Evolutionary conservation across 2,113 vertebrate species (phyloP).

Genomic region (Oreochromis tanganicae): DNA sequence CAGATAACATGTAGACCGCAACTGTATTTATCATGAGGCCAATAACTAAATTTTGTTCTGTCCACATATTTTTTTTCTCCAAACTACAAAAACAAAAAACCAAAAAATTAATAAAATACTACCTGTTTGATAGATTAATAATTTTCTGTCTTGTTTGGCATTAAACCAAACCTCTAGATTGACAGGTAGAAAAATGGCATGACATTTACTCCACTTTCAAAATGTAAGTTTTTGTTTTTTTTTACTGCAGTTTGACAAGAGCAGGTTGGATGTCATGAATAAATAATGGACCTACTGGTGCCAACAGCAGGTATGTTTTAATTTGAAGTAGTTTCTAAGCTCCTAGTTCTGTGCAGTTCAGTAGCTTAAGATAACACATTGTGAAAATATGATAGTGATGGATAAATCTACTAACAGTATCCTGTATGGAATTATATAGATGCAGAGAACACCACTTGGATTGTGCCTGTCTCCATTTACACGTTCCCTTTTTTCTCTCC

Average conservation of each 20-base stretch:
- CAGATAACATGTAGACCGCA: neutral
- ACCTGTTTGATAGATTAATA: neutral
- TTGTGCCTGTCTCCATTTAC: neutral
- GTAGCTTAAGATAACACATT: constrained; percentile 16
- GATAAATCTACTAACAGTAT: constrained; percentile 24
- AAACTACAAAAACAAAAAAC: neutral
- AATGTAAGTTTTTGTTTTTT: constrained; percentile 28
- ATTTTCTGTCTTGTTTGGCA: neutral
- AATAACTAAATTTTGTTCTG: neutral
- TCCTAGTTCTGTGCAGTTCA: neutral
- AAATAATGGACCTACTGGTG: constrained; percentile 62
- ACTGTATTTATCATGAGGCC: neutral
- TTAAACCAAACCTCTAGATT: neutral
- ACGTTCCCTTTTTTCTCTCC: neutral
- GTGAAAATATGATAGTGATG: constrained; percentile 32
- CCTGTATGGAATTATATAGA: constrained; percentile 33
- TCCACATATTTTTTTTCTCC: neutral
- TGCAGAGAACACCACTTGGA: constrained; percentile 27
- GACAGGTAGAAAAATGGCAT: neutral
- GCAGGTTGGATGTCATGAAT: constrained; percentile 59
- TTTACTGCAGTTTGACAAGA: constrained; percentile 29
- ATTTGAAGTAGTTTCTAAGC: constrained; percentile 51
- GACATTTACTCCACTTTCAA: constrained; percentile 36
- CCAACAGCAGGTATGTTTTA: constrained; percentile 55
- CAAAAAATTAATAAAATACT: neutral